Conservation (phyloP, 2,113 vertebrate species). For the Meleagris gallopavo region DNA sequence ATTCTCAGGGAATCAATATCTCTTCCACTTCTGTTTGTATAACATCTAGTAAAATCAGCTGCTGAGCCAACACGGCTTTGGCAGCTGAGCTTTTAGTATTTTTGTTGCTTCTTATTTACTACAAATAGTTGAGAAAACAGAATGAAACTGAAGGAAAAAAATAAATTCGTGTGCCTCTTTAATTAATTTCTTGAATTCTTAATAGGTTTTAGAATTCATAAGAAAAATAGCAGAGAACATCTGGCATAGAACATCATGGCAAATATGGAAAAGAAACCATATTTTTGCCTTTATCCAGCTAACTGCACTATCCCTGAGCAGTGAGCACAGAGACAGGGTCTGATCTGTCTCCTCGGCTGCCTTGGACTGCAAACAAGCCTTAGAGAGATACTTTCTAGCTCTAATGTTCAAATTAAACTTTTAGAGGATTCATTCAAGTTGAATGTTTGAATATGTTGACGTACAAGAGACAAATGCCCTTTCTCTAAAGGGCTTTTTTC, state of each 20-base stretch:
- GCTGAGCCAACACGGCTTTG: not conserved
- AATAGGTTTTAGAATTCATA: too few relatives aligned
- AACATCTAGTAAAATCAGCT: not conserved
- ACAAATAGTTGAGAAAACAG: not conserved
- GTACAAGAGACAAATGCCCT: constrained; percentile 7
- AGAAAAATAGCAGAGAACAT: not conserved
- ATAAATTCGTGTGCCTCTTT: not conserved
- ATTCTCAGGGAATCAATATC: not conserved
- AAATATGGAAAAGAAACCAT: not conserved
- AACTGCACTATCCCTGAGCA: not conserved
- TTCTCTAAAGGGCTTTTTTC: constrained; percentile 19
- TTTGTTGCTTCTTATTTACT: not conserved
- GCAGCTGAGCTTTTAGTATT: not conserved
- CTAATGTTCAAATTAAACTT: constrained; percentile 31
- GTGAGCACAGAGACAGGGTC: not conserved
- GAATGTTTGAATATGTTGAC: constrained; percentile 32
- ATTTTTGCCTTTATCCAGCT: not conserved
- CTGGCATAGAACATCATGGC: not conserved
- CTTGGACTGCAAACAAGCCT: not conserved
- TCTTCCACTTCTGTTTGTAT: not conserved
- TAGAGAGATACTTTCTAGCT: not conserved
- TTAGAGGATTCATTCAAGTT: not conserved
- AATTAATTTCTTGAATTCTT: not conserved
- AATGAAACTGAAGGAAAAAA: not conserved
- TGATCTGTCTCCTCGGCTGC: not conserved